Percentiles rank a stretch among this genome's conserved stretches.
Conservation (phyloP, 2,888 invertebrate genomes). For the Dysmachus trigonus region DNA sequence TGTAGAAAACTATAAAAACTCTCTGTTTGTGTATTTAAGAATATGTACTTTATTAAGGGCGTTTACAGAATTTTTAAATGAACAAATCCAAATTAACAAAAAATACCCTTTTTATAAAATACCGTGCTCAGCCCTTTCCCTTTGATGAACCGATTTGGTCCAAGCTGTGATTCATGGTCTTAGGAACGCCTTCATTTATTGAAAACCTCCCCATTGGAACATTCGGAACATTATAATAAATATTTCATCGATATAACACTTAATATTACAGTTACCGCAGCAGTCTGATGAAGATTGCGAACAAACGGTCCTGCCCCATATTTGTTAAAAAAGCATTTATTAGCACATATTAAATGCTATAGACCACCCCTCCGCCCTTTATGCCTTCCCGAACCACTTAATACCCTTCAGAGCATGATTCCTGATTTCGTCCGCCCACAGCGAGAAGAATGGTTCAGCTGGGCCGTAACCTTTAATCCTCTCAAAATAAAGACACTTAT, state of each 20-base stretch:
- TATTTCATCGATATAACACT: neutral
- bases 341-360: neutral
- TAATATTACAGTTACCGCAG: neutral
- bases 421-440: neutral
- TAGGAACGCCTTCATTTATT: neutral
- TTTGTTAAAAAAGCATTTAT: neutral
- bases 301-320: neutral
- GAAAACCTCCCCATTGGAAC: neutral
- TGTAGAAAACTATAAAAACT: no score
- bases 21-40: no score
- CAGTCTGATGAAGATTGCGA: neutral
- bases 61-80: no score
- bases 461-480: neutral
- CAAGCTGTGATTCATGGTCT: neutral
- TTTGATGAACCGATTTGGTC: neutral
- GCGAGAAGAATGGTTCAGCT: neutral
- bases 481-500: constrained; percentile 34
- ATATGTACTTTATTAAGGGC: no score
- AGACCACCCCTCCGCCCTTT: neutral
- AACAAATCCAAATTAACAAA: neutral
- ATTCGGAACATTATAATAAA: neutral
- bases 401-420: neutral
- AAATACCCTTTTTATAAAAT: neutral
- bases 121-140: neutral
- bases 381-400: neutral